Evolutionary conservation across 2,113 vertebrate genomes (phyloP).

Genomic region (Catagonus wagneri): DNA sequence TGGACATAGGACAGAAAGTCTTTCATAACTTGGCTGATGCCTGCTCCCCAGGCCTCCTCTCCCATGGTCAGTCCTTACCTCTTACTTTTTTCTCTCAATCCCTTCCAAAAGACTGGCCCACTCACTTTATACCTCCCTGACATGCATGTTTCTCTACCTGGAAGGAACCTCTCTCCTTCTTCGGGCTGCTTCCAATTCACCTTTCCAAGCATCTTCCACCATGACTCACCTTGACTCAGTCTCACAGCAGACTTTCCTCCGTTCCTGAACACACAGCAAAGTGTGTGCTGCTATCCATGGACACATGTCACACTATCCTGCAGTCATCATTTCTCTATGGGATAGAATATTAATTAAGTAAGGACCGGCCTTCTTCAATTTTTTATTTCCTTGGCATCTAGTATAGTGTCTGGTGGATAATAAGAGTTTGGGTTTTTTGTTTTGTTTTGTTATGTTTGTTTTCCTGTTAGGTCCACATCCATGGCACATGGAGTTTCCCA

Average conservation of each 20-base stretch:
- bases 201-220: not conserved
- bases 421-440: not conserved
- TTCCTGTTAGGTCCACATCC: no score
- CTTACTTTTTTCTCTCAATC: not conserved
- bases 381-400: not conserved
- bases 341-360: not conserved
- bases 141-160: not conserved
- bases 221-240: no score
- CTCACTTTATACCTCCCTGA: not conserved
- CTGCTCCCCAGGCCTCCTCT: not conserved
- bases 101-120: not conserved
- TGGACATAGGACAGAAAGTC: not conserved
- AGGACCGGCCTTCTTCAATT: not conserved
- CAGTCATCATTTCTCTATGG: not conserved
- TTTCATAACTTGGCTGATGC: not conserved
- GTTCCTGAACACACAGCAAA: not conserved
- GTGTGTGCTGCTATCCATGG: fast-evolving
- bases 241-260: not conserved
- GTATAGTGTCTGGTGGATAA: not conserved
- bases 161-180: not conserved
- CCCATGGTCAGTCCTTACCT: not conserved
- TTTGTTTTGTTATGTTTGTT: no score
- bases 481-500: no score
- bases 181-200: not conserved
- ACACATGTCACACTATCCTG: not conserved